Percentiles rank a stretch among this genome's conserved stretches.
phyloP scores from a whole-genome alignment of 2,888 invertebrate genomes.

The Octonoba sinensis region DNA sequence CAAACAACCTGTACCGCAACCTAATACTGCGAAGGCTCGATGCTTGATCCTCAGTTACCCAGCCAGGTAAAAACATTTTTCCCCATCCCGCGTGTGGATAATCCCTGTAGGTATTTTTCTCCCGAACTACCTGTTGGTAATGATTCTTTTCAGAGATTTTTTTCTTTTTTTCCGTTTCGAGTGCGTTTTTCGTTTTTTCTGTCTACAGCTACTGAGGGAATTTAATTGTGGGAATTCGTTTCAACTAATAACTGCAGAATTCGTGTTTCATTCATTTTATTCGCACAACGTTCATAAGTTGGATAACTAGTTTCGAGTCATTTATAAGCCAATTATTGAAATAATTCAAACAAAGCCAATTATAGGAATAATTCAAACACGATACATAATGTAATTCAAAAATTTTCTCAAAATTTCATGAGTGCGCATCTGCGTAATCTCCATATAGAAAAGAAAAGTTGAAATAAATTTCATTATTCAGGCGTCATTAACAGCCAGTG shows the following conservation, averaged over 20 bases:
- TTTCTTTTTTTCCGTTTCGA: background rate
- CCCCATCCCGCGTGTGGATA: background rate
- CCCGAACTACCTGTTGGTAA: background rate
- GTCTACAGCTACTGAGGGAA: slow-evolving; percentile 15
- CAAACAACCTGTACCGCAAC: slow-evolving; percentile 46
- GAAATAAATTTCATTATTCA: too few species aligned
- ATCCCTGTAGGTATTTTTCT: slow-evolving; percentile 28
- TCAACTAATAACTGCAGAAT: background rate
- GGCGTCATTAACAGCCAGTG: too few species aligned
- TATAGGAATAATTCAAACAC: too few species aligned
- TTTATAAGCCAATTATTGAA: too few species aligned
- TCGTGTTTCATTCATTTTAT: background rate
- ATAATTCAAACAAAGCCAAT: too few species aligned
- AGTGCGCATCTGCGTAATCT: too few species aligned
- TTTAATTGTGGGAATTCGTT: slow-evolving; percentile 9
- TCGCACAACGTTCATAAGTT: too few species aligned
- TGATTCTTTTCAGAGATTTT: background rate
- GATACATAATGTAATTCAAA: too few species aligned
- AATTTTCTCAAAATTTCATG: too few species aligned
- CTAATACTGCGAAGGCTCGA: slow-evolving; percentile 25
- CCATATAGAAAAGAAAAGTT: too few species aligned
- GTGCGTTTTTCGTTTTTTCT: background rate
- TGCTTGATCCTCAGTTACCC: background rate
- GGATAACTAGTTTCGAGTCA: too few species aligned
- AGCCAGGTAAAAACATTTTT: slow-evolving; percentile 29